Evolutionary conservation across 1,140 invertebrate genomes (phyloP).

Genomic region (Cyclina sinensis): DNA sequence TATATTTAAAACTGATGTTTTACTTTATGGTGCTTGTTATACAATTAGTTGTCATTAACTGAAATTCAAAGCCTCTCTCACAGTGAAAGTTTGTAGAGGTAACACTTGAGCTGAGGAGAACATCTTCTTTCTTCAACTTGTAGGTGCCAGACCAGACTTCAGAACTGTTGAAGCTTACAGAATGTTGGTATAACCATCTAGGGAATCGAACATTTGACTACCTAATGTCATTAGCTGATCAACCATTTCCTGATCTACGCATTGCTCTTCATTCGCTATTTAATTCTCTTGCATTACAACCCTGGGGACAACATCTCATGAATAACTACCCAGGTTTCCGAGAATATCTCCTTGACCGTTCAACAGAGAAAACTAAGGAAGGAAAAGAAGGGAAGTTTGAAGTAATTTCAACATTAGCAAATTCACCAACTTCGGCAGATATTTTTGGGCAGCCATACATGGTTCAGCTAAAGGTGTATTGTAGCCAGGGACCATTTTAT

Average conservation of each 20-base stretch:
- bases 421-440: constrained; percentile 87
- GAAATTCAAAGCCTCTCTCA: no score
- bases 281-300: constrained; percentile 87
- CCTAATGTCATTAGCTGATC: constrained; percentile 88
- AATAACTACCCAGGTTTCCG: constrained; percentile 89
- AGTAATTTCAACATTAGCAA: constrained; percentile 90
- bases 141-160: constrained; percentile 83
- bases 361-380: constrained; percentile 90
- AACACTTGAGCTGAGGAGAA: no score
- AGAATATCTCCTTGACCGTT: constrained; percentile 92
- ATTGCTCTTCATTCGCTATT: constrained; percentile 88
- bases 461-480: constrained; percentile 90
- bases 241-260: constrained; percentile 90
- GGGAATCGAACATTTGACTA: constrained; percentile 88
- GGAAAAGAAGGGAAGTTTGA: constrained; percentile 91
- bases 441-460: constrained; percentile 89
- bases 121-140: not conserved
- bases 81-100: no score
- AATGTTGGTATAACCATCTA: constrained; percentile 89
- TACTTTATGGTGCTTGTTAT: no score
- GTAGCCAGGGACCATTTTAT: constrained; percentile 92
- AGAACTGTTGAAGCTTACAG: constrained; percentile 87
- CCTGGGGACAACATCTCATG: constrained; percentile 90
- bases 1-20: no score
- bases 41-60: no score